Evolutionary conservation across 2,113 vertebrate genomes (phyloP), one percentile per base, ranked within the genome.

Genomic region (Pyxicephalus adspersus): DNA sequence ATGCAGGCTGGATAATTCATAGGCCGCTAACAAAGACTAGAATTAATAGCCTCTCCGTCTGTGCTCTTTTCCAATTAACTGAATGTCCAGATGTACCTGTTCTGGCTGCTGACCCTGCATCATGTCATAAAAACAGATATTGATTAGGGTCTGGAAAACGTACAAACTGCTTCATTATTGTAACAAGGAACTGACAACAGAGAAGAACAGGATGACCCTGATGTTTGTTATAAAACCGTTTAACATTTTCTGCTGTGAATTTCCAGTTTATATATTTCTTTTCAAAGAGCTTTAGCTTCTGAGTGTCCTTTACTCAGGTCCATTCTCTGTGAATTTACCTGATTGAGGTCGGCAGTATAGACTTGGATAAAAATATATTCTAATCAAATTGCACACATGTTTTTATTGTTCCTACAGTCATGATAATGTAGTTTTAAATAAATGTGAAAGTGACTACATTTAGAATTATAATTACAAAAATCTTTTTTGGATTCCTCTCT

Each of bases 141-240:
- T 78, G 76, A 78, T 78, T 58, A 54, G 22, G 22, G 61, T 19
- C 60, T 31, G 45, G 26, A 54, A 79, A 60, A 45, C 58, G 64
- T 38, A 58, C 58, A 68, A 79, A 18, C 22, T 38, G 8, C 54
- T 68, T 79, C 50, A 58, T 79, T 79, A 58, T 20, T n/a, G 23
- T 9, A 38, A 79, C 23, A 22, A 52, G 28, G 7, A 67, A 28
- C 29, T 50, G 64, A 50, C 52, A 60, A 52, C 51, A 3, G n/a
- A 23, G 26, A 31, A 23, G n/a, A 65, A n/a, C 72, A 58, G 34
- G 8, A 9, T 54, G 75, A 54, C 75, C 61, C 45, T 45, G 28
- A 8, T 18, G 55, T 13, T 22, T 2, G 38, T n/a, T 5, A n/a
- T 2, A 20, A 22, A 18, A 22, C 52, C 11, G 29, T 22, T 74